A percentile compares a stretch with the other conserved stretches of the same genome.
These are phyloP conservation scores for Plagiodera versicolora DNA, from an alignment of 2,888 invertebrate species.

Conservation along the genomic window DNA sequence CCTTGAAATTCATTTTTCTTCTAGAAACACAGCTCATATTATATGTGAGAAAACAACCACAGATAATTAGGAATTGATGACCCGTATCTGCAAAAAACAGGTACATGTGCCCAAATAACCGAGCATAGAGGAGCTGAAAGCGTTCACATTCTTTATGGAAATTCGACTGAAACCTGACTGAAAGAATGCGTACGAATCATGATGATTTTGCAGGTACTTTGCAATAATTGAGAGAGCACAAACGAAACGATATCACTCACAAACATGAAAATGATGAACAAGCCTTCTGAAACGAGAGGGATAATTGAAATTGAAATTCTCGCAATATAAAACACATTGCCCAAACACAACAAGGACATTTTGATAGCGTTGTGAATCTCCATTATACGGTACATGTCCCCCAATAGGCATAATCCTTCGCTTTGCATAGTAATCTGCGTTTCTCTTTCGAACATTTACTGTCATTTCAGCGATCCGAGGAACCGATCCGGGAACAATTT, in stretches of 20 bases:
- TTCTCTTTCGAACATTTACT: conserved; percentile 46
- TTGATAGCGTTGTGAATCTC: conserved; percentile 37
- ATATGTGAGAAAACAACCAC: no score
- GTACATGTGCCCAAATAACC: no score
- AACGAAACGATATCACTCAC: conserved; percentile 24
- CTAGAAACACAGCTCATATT: no score
- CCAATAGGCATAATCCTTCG: conserved; percentile 37
- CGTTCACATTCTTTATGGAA: neutral
- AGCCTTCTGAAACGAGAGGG: conserved; percentile 26
- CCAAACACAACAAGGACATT: conserved; percentile 42
- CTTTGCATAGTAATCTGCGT: conserved; percentile 46
- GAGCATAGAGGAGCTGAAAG: no score
- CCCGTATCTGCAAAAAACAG: no score
- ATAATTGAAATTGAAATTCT: conserved; percentile 39
- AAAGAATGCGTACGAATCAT: neutral
- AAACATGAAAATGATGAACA: conserved; percentile 28
- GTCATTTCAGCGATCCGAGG: conserved; percentile 47
- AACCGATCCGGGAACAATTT: conserved; percentile 47
- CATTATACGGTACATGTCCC: conserved; percentile 41
- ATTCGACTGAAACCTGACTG: neutral
- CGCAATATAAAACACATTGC: conserved; percentile 41
- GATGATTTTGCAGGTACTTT: conserved; percentile 8
- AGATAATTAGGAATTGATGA: no score
- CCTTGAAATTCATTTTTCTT: no score
- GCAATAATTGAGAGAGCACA: conserved; percentile 19